Evolutionary conservation across 1,140 invertebrate species (phyloP), one percentile per base, ranked within the genome.

Genomic region (Ooceraea biroi): DNA sequence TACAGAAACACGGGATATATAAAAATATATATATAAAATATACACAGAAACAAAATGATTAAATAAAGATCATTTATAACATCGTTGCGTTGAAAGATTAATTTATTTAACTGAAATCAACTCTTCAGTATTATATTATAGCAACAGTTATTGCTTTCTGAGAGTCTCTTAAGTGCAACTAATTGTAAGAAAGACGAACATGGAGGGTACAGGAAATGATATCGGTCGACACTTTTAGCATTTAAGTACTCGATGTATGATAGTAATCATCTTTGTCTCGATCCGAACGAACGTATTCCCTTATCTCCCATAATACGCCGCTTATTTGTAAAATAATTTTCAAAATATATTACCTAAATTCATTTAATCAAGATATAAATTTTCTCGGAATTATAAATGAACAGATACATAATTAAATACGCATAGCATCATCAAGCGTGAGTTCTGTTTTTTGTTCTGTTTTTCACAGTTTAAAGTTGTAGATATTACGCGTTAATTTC

Each of bases 211-310:
- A 30, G 11, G 44, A 73, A 58, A 10, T 60, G 36, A 46, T 41
- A 52, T 55, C 73, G 58, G 12, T 36, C 46, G 10, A 44, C 36
- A 65, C n/a, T 25, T n/a, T n/a, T 66, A 66, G 30, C 61, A 11
- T 66, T 77, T 77, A 77, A 77, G 74, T 77, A 77, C 74, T 77
- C 60, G 61, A 77, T 50, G 44, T 63, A 30, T 48, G 46, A 11
- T 50, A 77, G 14, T 66, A 30, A 77, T 44, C 61, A 5, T 66
- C 19, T 12, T 30, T 65, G 19, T 52, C 11, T n/a, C 1, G 0
- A 73, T 74, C 17, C 52, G 17, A 76, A 12, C 63, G 41, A 11
- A 48, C 52, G 52, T 30, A 14, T 12, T 50, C 30, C 17, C 27
- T 60, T 73, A 17, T 30, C 8, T 19, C n/a, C 5, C 27, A 17